Percentiles rank a stretch among this genome's conserved stretches.
Conservation (phyloP, 2,113 vertebrate genomes). For the Uria lomvia region DNA sequence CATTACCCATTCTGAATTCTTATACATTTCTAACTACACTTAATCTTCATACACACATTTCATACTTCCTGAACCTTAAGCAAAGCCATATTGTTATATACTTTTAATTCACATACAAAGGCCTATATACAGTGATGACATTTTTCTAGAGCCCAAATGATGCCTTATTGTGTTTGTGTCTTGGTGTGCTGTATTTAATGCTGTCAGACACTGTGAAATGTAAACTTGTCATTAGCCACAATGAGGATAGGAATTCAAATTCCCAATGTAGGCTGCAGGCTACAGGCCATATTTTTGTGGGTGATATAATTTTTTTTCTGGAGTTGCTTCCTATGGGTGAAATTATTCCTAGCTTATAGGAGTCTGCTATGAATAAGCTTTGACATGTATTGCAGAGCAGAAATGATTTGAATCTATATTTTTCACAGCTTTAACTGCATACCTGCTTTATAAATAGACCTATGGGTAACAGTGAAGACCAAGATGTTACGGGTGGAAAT, state of each 20-base stretch:
- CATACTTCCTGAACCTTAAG: not conserved
- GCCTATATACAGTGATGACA: not conserved
- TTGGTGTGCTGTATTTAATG: constrained; percentile 1
- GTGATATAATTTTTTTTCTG: not conserved
- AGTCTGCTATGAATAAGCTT: not conserved
- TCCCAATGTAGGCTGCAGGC: not conserved
- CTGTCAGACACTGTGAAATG: constrained; percentile 26
- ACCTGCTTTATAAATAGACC: not conserved
- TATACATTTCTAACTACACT: not conserved
- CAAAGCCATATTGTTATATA: not conserved
- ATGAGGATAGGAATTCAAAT: constrained; percentile 1
- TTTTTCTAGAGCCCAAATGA: not conserved
- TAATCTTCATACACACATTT: not conserved
- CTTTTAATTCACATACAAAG: not conserved
- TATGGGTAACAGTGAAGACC: not conserved
- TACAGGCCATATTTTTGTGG: not conserved
- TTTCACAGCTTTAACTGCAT: not conserved
- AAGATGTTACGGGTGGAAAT: not conserved
- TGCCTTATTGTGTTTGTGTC: not conserved
- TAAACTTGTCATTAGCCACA: constrained; percentile 17
- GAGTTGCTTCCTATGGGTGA: not conserved
- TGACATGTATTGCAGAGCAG: not conserved
- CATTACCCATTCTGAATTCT: not conserved
- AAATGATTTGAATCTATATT: not conserved
- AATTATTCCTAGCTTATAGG: not conserved